Evolutionary conservation across 2,113 vertebrate species (phyloP), one percentile per base, ranked within the genome.

Genomic region (Setophaga petechia): DNA sequence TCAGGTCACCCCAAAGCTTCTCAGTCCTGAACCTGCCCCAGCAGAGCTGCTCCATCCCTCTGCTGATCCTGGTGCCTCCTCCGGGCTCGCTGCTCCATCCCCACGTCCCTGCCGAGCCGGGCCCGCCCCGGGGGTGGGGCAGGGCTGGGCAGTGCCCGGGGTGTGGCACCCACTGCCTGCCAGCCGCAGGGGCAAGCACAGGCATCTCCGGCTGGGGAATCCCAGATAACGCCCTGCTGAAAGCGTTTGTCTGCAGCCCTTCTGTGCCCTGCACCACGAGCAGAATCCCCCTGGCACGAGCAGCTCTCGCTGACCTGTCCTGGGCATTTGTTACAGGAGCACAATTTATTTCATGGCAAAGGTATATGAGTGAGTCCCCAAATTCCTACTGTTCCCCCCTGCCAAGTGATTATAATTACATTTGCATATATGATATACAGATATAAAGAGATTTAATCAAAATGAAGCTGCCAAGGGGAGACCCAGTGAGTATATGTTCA

Each of bases 371-470:
- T 30, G 39, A 72, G 43, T 44, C 43, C 74, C 71, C 35, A 46
- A n/a, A 61, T 81, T 66, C 77, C 51, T 65, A 41, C 47, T 44
- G 24, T 52, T 82, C 39, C 27, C 15, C 33, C 43, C 31, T 16
- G 18, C 10, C 78, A 87, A 22, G 28, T 85, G 79, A 80, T 89
- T 78, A 23, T 89, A 85, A 87, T 92, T 95, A 46, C 30, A 91
- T 96, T 94, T 95, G 74, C 91, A 95, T 89, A 55, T 27, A 85
- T 69, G 68, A 87, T 85, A 37, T 81, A 83, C 52, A 88, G 57
- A 71, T 74, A 63, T 9, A 47, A 46, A 74, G 35, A n/a, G n/a
- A 89, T 95, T 91, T 77, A 82, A 92, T 94, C 63, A 87, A 85
- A 93, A 72, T 35, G 20, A 49, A 79, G 54, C 72, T 91, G 61